These are phyloP conservation scores for Turdus rufiventris DNA, from an alignment of 2,113 vertebrate genomes.

Conservation along the genomic window DNA sequence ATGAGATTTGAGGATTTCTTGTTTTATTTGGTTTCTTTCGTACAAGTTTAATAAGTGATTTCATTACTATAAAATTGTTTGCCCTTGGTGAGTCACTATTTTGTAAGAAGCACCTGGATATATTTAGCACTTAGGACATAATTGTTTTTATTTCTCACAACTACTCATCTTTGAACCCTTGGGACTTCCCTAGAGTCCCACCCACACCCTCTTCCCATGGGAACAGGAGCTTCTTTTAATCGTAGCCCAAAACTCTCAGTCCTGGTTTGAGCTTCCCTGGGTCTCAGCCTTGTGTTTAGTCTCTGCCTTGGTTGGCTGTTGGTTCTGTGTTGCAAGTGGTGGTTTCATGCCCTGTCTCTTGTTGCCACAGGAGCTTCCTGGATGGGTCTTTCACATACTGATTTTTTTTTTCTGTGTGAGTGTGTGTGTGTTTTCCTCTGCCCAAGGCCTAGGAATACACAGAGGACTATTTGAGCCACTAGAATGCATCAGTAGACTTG, in stretches of 20 bases:
- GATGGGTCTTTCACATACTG: fast-evolving
- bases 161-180: neutral
- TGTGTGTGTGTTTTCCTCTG: neutral
- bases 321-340: fast-evolving
- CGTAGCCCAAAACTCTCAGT: fast-evolving
- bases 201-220: neutral
- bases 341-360: fast-evolving
- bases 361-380: fast-evolving
- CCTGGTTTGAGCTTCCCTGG: fast-evolving
- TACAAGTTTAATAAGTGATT: neutral
- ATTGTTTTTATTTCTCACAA: neutral
- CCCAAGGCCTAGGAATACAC: fast-evolving
- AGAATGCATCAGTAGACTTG: neutral
- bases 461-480: neutral
- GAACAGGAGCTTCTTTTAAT: neutral
- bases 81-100: neutral
- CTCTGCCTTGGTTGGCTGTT: fast-evolving
- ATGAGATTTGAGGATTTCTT: neutral
- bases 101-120: neutral
- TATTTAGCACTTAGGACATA: neutral
- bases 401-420: neutral
- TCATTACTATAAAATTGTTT: neutral
- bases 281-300: fast-evolving
- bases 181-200: too few relatives aligned
- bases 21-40: neutral